phyloP scores from a whole-genome alignment of 2,113 vertebrate genomes.

The Nyctibius bracteatus region DNA sequence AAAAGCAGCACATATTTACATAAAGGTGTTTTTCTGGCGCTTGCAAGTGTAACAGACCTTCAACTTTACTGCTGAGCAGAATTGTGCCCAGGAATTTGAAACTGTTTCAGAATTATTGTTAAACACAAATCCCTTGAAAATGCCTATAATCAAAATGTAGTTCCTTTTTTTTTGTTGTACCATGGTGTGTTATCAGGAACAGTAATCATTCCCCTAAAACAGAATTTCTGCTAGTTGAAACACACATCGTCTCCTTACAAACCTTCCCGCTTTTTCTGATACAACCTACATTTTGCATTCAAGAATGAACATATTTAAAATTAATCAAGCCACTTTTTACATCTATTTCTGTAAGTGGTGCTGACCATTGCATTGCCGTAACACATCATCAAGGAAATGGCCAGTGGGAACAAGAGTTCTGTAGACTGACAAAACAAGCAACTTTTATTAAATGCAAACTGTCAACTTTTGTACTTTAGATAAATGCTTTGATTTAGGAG shows the following conservation, averaged over 20 bases:
- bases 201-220: background rate
- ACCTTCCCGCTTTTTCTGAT: background rate
- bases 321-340: background rate
- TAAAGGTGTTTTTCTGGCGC: background rate
- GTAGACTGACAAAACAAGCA: background rate
- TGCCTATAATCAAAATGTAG: background rate
- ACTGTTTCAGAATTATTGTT: background rate
- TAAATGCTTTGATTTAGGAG: constrained; percentile 38
- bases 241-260: background rate
- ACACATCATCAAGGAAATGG: constrained; percentile 11
- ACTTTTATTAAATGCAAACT: constrained; percentile 25
- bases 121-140: background rate
- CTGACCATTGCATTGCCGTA: background rate
- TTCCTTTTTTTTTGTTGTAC: background rate
- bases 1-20: background rate
- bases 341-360: constrained; percentile 11
- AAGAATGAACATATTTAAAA: background rate
- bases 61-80: background rate
- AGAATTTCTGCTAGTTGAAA: background rate
- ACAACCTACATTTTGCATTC: background rate
- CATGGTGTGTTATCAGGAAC: background rate
- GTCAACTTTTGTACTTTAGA: constrained; percentile 32
- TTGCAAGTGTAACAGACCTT: background rate
- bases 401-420: background rate
- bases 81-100: background rate